Conservation (phyloP, 2,797 vertebrate genomes). For the Phoxinus dragarum region DNA sequence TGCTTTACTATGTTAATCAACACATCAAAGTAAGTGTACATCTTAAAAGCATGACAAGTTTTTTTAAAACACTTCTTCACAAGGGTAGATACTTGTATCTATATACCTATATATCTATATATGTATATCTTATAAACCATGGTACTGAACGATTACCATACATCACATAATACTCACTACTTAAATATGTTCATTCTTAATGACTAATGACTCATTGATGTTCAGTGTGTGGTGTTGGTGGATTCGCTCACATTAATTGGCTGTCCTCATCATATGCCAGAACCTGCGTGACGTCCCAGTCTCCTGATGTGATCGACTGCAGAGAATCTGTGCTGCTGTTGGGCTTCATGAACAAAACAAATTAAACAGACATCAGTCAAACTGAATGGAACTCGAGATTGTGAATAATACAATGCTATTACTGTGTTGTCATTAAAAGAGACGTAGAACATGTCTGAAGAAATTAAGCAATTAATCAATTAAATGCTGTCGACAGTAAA, state of each 20-base stretch:
- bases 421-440: neutral
- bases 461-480: constrained; percentile 13
- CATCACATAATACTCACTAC: neutral
- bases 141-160: neutral
- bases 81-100: neutral
- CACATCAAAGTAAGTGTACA: neutral
- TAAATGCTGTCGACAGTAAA: neutral
- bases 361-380: constrained; percentile 9
- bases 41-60: neutral
- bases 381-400: neutral
- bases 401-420: neutral
- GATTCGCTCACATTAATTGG: constrained; percentile 87
- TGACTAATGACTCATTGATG: neutral
- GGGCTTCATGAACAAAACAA: constrained; percentile 76
- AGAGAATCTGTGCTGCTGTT: constrained; percentile 92
- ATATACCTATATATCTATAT: no score
- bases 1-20: neutral
- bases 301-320: constrained; percentile 94
- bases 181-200: neutral
- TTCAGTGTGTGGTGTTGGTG: neutral
- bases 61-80: neutral
- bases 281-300: constrained; percentile 96
- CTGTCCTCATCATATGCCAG: constrained; percentile 91
- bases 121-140: neutral
- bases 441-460: neutral